Base-by-base conservation (phyloP, 2,797 vertebrate species). In the Astyanax mexicanus region DNA sequence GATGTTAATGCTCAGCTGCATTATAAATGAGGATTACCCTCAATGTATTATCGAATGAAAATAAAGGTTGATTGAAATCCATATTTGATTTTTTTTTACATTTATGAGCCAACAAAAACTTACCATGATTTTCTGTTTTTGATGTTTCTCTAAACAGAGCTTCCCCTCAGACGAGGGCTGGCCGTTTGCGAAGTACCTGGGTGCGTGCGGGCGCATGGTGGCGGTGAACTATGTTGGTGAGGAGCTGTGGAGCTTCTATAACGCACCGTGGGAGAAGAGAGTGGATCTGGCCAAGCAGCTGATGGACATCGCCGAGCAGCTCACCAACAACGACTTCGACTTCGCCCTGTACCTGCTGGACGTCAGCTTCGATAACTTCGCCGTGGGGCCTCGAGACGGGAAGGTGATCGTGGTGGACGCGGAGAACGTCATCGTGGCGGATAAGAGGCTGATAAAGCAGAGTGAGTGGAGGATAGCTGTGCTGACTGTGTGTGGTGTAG, bases 271-370 rank as follows among this genome's bases (percentile, higher is more conserved):
- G 97, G 97, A 96, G 86, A 99, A 98, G 86, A 92, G 98, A 64
- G 96, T 99, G 45, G 98, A 99, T 88, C 88, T 99, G 84, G 97
- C 98, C 42, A 95, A 95, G 85, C 97, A 99, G 70, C 83, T 98
- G 86, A 97, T 99, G 97, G 98, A 99, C 93, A 98, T 99, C 72
- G 98, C 98, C 12, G 98, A 99, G 89, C 98, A 99, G 88, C 96
- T 99, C 85, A 99, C 97, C 79, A 99, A 98, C 90, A 99, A 99
- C 84, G 98, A 99, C 94, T 98, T 99, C 87, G 98, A 99, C 85
- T 99, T 99, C 78, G 97, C 97, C 75, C 98, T 99, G 90, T 99
- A 99, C 94, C 96, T 99, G 91, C 94, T 99, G 35, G 98, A 99
- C 1, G 98, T 99, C 92, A 99, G 96, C 91, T 98, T 99, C 13